Base-by-base conservation (phyloP, 2,797 vertebrate genomes). In the Orestias chungarensis region DNA sequence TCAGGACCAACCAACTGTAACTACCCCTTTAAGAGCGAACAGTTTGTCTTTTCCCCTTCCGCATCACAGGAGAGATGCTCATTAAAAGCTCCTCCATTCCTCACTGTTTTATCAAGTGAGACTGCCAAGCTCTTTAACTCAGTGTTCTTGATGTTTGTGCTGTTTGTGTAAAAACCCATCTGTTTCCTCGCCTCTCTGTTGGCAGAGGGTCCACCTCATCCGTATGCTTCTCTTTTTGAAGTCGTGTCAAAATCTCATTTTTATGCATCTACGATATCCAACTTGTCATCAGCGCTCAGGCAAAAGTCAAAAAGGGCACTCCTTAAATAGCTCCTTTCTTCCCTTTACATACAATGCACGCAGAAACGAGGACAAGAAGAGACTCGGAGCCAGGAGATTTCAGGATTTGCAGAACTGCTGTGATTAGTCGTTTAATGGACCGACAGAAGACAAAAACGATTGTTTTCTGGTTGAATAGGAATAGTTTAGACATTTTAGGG, bases 81-180 rank as follows among this genome's bases (percentile, higher is more conserved):
- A 95, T 95, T 95, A 95, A 93, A 93, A 94, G 91, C 80, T 81
- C 90, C 88, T 93, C 91, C 88, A 92, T 93, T 93, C 89, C 92
- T 93, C 92, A 87, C 88, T 90, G 92, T 94, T 93, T 94, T 92
- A 94, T 93, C 92, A 92, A 92, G 91, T 93, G 93, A 92, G 93
- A 93, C 91, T 93, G 93, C 94, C 95, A 94, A 93, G 90, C 93
- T 94, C 92, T 94, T 94, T 94, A 94, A 90, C 93, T 95, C 92
- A 89, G 90, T 91, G 89, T 92, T 94, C 93, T 95, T 95, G 94
- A 95, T 95, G 95, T 94, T 94, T 94, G 92, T 82, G 93, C 92
- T 93, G 94, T 94, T 95, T 94, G 93, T 95, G 94, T 91, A 92
- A 93, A 68, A 94, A 93, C 93, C 95, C 95, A 95, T 95, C 95